phyloP scores from a whole-genome alignment of 2,113 vertebrate genomes.

The Entelurus aequoreus region DNA sequence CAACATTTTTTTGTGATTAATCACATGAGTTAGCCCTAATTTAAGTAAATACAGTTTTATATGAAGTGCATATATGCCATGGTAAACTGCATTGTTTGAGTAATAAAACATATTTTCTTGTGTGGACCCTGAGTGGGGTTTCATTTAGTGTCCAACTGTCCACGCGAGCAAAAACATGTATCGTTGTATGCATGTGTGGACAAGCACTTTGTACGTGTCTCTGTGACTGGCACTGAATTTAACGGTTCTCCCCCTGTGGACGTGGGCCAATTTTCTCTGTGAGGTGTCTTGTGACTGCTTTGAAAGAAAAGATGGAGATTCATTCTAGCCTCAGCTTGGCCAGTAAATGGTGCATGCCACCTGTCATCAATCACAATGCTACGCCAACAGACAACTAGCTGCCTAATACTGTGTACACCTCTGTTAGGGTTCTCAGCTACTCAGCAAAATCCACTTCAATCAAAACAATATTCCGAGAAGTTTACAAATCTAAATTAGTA shows the following conservation, averaged over 20 bases:
- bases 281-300: constrained; percentile 60
- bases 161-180: constrained; percentile 1
- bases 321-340: constrained; percentile 60
- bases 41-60: neutral
- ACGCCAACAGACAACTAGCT: constrained; percentile 63
- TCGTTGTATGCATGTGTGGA: constrained; percentile 21
- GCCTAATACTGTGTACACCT: constrained; percentile 59
- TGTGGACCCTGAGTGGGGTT: constrained; percentile 11
- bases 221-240: constrained; percentile 45
- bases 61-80: neutral
- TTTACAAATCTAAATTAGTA: too few species aligned
- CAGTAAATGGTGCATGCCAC: constrained; percentile 71
- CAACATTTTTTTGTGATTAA: too few species aligned
- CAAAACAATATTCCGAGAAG: constrained; percentile 11
- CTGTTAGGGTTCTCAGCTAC: constrained; percentile 55
- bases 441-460: constrained; percentile 50
- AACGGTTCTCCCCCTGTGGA: constrained; percentile 46
- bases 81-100: constrained; percentile 2
- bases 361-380: constrained; percentile 66
- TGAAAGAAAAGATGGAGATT: constrained; percentile 69
- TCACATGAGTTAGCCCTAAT: too few species aligned
- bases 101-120: constrained; percentile 1
- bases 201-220: constrained; percentile 18
- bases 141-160: constrained; percentile 13
- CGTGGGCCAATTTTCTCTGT: constrained; percentile 65